Conservation (phyloP, 2,797 vertebrate genomes). For the Lutra lutra region DNA sequence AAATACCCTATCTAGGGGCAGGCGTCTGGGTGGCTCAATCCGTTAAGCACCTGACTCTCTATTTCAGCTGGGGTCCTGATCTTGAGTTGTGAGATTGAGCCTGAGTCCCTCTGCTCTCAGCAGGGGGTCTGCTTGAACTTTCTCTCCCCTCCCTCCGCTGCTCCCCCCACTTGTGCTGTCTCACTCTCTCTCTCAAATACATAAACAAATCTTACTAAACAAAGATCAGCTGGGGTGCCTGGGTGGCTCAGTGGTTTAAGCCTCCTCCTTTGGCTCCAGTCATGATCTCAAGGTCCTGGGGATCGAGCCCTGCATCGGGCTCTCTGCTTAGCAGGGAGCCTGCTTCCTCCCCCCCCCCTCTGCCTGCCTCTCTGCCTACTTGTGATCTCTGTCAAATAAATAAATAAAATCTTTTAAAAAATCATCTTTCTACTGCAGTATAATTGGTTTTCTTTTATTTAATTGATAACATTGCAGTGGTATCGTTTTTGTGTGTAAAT, state of each 20-base stretch:
- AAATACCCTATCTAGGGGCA: neutral
- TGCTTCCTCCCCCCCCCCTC: too few relatives aligned
- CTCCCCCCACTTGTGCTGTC: neutral
- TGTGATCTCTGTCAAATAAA: neutral
- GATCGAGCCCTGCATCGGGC: too few relatives aligned
- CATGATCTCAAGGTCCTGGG: too few relatives aligned
- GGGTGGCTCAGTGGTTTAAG: too few relatives aligned
- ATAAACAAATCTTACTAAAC: neutral
- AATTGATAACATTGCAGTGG: neutral
- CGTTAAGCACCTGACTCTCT: neutral
- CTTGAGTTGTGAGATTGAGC: neutral
- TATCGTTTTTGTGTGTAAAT: neutral
- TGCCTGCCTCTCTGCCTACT: too few relatives aligned
- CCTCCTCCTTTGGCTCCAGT: accelerated
- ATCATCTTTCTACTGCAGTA: neutral
- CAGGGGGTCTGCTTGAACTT: neutral
- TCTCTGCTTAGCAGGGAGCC: too few relatives aligned
- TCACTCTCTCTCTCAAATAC: neutral
- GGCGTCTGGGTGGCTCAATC: neutral
- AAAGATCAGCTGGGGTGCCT: too few relatives aligned
- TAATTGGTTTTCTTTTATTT: conserved; percentile 1
- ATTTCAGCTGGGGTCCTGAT: neutral
- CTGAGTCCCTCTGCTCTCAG: accelerated
- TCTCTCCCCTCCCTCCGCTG: neutral
- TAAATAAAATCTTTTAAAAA: neutral